Evolutionary conservation across 2,888 invertebrate genomes (phyloP), one percentile per base, ranked within the genome.

Genomic region (Rotaria magnacalcarata): DNA sequence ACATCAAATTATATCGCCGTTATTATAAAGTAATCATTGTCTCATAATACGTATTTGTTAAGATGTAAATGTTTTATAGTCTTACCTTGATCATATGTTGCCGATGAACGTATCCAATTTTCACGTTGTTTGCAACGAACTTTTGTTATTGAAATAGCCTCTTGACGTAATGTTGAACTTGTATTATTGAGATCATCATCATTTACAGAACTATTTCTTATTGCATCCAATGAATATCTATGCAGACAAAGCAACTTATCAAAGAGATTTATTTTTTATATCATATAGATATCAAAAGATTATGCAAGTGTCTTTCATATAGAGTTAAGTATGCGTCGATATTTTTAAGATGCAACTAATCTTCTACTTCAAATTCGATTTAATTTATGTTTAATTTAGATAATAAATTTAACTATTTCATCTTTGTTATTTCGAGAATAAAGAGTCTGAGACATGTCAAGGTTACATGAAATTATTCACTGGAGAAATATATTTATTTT

Each of bases 61-160:
- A 67, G 34, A 67, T 41, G 34, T 16, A 41, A 34, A 67, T 67
- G 4, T 16, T 34, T 11, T 27, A 4, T 67, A 52, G 14, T 67
- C 67, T 67, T 34, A 67, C 67, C 34, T 19, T 16, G 27, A 67
- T 34, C 7, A 16, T 67, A n/a, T 67, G 67, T 5, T 67, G 67
- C 7, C 19, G n/a, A 47, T n/a, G 80, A 80, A n/a, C 14, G 80
- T 47, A 80, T 21, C 80, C 80, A 80, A 47, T 47, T 47, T 7
- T 80, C 8, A 10, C 80, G 80, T n/a, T 24, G 80, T 47, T 80
- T 80, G 14, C 47, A 80, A 80, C 80, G 80, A 47, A 80, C 80
- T 47, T 47, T 43, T n/a, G 80, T 80, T n/a, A 80, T n/a, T 47
- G 47, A 47, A 80, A 80, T 21, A 14, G 80, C 80, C 47, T 80